A percentile compares a stretch with the other conserved stretches of the same genome.
Evolutionary conservation across 1,140 invertebrate species (phyloP).

Genomic region (Andrena cerasifolii): DNA sequence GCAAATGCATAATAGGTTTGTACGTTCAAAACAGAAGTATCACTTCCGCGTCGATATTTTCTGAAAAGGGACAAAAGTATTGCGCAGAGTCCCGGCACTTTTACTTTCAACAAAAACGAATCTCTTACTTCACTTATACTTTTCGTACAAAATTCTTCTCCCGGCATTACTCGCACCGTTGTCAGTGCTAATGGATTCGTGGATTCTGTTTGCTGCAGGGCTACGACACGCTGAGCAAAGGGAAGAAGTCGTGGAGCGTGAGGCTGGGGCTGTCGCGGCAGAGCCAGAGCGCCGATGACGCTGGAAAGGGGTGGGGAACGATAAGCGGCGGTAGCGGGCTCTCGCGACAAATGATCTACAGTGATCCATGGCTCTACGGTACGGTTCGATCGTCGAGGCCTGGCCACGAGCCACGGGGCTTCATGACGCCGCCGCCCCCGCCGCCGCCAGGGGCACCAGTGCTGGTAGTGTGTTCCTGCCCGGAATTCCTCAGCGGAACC

Average conservation of each 20-base stretch:
- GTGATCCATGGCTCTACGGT: conserved; percentile 91
- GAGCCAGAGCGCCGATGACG: conserved; percentile 75
- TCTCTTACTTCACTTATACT: too few species aligned
- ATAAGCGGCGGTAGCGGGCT: conserved; percentile 83
- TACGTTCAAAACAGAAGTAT: background rate
- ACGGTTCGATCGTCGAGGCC: conserved; percentile 85
- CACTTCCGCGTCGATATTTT: too few species aligned
- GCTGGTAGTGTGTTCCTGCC: conserved; percentile 89
- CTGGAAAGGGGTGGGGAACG: conserved; percentile 82
- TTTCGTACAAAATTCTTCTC: too few species aligned
- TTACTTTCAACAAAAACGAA: too few species aligned
- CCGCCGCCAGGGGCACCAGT: conserved; percentile 82
- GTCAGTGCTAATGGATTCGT: background rate
- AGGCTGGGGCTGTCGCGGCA: conserved; percentile 77
- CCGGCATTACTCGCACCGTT: background rate
- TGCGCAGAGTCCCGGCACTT: too few species aligned
- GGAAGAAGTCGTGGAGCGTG: conserved; percentile 81
- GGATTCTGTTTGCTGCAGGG: conserved; percentile 67
- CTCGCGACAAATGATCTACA: conserved; percentile 92
- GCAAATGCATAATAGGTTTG: background rate
- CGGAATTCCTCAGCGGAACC: conserved; percentile 89
- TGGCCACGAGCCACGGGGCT: conserved; percentile 56
- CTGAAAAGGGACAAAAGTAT: too few species aligned
- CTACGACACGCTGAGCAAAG: conserved; percentile 79
- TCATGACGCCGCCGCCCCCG: conserved; percentile 62